Evolutionary conservation across 2,888 invertebrate species (phyloP), one percentile per base, ranked within the genome.

Genomic region (Leptopilina myrica): DNA sequence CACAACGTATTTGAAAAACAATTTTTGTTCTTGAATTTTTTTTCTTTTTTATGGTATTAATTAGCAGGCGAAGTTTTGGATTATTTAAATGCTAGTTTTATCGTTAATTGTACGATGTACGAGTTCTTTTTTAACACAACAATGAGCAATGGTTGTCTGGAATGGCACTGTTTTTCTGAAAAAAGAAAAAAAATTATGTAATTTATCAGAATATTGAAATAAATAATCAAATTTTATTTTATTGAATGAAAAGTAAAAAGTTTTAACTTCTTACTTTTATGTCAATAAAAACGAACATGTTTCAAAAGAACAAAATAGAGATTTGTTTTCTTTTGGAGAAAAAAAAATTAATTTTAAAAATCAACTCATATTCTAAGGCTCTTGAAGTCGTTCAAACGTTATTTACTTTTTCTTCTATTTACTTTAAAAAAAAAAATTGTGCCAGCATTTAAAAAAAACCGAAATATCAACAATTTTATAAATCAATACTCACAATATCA

Each of bases 81-180:
- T 78, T 81, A 83, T 85, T 83, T 83, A 77, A 83, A 49, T 80
- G 81, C 83, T 84, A 84, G 76, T 73, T 84, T 79, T 83, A 81
- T 84, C 26, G 79, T 81, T 80, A 83, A 81, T 84, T 33, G 78
- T 81, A 84, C 76, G 76, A 67, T 83, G 84, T 82, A 83, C 77
- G 85, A 78, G 26, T 81, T 43, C 43, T 49, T 86, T 33, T 33
- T 89, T 87, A 87, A 86, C 87, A 87, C 87, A 86, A 83, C 84
- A 85, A 82, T 86, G 87, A 89, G 89, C 88, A 88, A 89, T 83
- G 81, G 81, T 87, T 86, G 84, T 87, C 83, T 87, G 86, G 85
- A 88, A 90, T 89, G 89, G 88, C 90, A 89, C 89, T 88, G 86
- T 79, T 76, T 87, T 87, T 88, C 90, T 90, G 87, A 46, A 87